Evolutionary conservation across 2,797 vertebrate species (phyloP), one percentile per base, ranked within the genome.

Genomic region (Luscinia megarhynchos): DNA sequence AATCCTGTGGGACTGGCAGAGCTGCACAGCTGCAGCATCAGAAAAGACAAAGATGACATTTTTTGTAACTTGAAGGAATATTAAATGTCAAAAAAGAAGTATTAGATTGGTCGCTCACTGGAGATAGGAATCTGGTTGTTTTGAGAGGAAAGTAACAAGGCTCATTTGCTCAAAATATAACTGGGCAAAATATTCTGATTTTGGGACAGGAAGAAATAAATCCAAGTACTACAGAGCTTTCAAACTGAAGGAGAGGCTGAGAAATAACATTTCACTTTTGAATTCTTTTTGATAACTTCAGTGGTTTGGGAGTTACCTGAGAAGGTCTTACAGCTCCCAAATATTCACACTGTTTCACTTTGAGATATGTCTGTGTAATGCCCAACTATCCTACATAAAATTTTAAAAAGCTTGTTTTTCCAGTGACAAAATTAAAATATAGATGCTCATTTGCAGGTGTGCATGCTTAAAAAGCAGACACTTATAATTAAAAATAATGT

Each of bases 241-340:
- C 69, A 76, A 63, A 76, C 29, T 8, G 6, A 73, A 76, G 46
- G 77, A 48, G 29, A 50, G 17, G 22, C 36, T 61, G 85, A 58
- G 29, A 85, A 76, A 69, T 64, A 87, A 5, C 13, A 8, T 50
- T 78, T 64, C 10, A n/a, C 32, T 61, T 78, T 46, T 75, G 8
- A 88, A 84, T 77, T 63, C 10, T 91, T 90, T 77, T 84, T 68
- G 64, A 70, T 88, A 84, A 86, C 76, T 81, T 90, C 46, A 43
- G 41, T 57, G 83, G 19, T 77, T 94, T 88, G 64, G 50, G 73
- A 83, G n/a, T 89, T 82, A 66, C 24, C 26, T 80, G 26, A 7
- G 55, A 73, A 79, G 13, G 18, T 89, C 45, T 77, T 70, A 7
- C 1, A 67, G 26, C 38, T 54, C 29, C 46, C 30, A 54, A 15